These are phyloP conservation scores for Coptotermes formosanus DNA, from an alignment of 1,140 invertebrate genomes.

Conservation along the genomic window DNA sequence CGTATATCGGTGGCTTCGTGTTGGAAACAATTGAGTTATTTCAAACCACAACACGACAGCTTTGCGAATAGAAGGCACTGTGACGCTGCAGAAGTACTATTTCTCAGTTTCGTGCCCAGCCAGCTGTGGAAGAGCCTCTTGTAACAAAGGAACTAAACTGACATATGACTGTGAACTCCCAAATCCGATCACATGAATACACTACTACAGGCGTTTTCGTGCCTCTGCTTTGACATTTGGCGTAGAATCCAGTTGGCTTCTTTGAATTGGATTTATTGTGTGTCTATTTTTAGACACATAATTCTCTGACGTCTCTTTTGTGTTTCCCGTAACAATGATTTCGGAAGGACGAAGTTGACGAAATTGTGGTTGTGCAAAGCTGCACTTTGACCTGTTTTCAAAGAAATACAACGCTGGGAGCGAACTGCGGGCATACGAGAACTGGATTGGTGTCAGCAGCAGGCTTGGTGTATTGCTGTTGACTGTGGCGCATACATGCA, in stretches of 20 bases:
- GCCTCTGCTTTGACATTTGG: neutral
- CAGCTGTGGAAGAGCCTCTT: neutral
- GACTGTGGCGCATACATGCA: neutral
- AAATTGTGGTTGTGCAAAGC: neutral
- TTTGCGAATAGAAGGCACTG: neutral
- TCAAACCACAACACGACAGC: neutral
- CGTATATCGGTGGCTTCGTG: no score
- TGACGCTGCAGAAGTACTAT: neutral
- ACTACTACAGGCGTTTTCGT: neutral
- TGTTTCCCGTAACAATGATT: neutral
- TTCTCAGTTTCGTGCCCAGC: neutral
- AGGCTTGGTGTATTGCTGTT: neutral
- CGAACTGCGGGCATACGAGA: neutral
- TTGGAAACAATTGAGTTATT: neutral
- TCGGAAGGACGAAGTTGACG: neutral
- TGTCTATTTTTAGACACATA: neutral
- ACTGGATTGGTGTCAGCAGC: neutral
- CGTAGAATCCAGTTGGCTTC: neutral
- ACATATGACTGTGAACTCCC: neutral
- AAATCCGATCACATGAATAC: neutral
- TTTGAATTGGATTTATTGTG: neutral
- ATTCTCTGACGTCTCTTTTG: neutral
- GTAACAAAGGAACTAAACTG: neutral
- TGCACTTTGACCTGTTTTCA: no score
- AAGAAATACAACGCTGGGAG: neutral